Evolutionary conservation across 2,888 invertebrate genomes (phyloP), one percentile per base, ranked within the genome.

Genomic region (Parnassius orleans): DNA sequence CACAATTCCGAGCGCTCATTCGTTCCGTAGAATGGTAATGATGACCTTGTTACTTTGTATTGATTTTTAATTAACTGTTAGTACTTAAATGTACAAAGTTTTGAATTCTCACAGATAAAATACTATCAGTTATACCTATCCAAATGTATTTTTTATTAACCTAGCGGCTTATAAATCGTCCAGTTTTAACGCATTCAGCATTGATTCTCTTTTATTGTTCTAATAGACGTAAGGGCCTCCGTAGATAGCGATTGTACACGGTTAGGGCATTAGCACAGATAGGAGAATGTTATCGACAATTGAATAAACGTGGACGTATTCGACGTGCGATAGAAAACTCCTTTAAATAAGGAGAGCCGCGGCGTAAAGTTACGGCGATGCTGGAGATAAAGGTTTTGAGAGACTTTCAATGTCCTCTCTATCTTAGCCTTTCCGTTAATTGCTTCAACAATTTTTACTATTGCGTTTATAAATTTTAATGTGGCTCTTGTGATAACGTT

Each of bases 201-300:
- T 19, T 47, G 48, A 48, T 57, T 47, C 41, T 12, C 57, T 50
- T 50, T 57, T 57, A 57, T 50, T 57, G 57, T 50, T 24, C 48
- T 44, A 56, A 57, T 47, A 57, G 50, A 48, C 50, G 10, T 42
- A 57, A 57, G 50, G 48, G 47, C 57, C 11, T 24, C 53, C 55
- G 19, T 46, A 24, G 55, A 55, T 55, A 55, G 46, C 10, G 54
- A 11, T 33, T 41, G n/a, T 65, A 75, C 75, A 74, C 57, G 66
- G 57, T 48, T 47, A 55, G 47, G 54, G 65, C 70, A 71, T 74
- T 71, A 69, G 62, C 43, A 43, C 9, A 67, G 74, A 74, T 72
- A 74, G 50, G 42, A 50, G 41, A 57, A 50, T 56, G 51, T 46
- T 58, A 52, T 52, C 53, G 51, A n/a, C 53, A 52, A 58, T 53